Conservation (phyloP, 1,140 invertebrate genomes). For the Colletes latitarsis region DNA sequence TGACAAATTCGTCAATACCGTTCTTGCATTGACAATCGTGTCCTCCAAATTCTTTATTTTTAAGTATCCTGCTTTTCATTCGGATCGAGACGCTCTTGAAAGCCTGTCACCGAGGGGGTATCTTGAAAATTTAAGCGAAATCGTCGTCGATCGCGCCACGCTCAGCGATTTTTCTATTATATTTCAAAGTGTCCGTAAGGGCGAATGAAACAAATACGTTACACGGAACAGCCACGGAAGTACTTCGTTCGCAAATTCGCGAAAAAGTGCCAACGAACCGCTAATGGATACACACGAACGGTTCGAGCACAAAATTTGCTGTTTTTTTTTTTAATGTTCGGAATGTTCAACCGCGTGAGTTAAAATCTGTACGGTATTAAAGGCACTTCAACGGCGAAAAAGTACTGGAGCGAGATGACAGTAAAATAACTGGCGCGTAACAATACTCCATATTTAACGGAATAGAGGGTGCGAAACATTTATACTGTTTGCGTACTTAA, state of each 20-base stretch:
- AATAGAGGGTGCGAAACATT: neutral
- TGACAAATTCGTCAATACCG: conserved; percentile 49
- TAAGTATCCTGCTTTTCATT: conserved; percentile 46
- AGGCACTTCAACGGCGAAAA: neutral
- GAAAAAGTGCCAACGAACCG: neutral
- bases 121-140: conserved; percentile 26
- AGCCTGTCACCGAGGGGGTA: conserved; percentile 34
- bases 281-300: conserved; percentile 18
- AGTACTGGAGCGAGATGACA: neutral
- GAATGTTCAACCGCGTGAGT: neutral
- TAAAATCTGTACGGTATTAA: neutral
- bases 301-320: neutral
- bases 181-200: neutral
- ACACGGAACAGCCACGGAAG: neutral
- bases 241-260: neutral
- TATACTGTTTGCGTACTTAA: neutral
- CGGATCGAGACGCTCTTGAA: conserved; percentile 24
- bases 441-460: neutral
- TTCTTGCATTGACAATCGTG: conserved; percentile 41
- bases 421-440: neutral
- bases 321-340: neutral
- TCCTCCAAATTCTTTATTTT: conserved; percentile 47
- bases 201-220: too few species aligned
- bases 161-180: neutral
- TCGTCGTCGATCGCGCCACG: neutral